Percentiles rank a stretch among this genome's conserved stretches.
These are phyloP conservation scores for Boloria selene DNA, from an alignment of 2,888 invertebrate species.

Conservation along the genomic window DNA sequence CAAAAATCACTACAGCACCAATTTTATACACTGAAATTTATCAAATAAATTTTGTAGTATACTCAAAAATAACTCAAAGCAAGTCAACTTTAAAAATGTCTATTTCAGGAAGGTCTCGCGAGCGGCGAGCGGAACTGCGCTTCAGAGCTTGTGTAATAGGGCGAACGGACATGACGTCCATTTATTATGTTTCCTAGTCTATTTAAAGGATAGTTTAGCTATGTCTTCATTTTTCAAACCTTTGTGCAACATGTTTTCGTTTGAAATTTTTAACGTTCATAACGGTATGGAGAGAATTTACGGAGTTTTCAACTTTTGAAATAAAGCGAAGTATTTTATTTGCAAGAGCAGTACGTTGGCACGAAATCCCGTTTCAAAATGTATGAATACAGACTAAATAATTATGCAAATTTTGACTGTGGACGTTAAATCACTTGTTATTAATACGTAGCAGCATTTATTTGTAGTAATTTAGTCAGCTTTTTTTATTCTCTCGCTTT, in stretches of 20 bases:
- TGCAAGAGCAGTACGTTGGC: not conserved
- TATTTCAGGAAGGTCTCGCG: slow-evolving; percentile 6
- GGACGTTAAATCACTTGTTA: slow-evolving; percentile 14
- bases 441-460: slow-evolving; percentile 6
- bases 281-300: slow-evolving; percentile 8
- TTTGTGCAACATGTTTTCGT: slow-evolving; percentile 41
- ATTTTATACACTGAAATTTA: no score
- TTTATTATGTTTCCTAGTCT: slow-evolving; percentile 45
- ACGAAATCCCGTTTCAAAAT: slow-evolving; percentile 9
- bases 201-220: slow-evolving; percentile 45
- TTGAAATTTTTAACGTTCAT: slow-evolving; percentile 40
- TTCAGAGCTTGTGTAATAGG: slow-evolving; percentile 38
- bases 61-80: not conserved
- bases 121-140: slow-evolving; percentile 33
- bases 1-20: no score
- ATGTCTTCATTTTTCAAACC: slow-evolving; percentile 41
- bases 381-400: slow-evolving; percentile 19
- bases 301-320: slow-evolving; percentile 15
- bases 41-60: not conserved
- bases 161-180: slow-evolving; percentile 39
- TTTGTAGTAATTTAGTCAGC: slow-evolving; percentile 1
- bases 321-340: slow-evolving; percentile 18
- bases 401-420: slow-evolving; percentile 16
- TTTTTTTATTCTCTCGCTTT: not conserved
- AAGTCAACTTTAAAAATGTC: slow-evolving; percentile 8